Base-by-base conservation (phyloP, 2,797 vertebrate species). In the Muscicapa comitata region DNA sequence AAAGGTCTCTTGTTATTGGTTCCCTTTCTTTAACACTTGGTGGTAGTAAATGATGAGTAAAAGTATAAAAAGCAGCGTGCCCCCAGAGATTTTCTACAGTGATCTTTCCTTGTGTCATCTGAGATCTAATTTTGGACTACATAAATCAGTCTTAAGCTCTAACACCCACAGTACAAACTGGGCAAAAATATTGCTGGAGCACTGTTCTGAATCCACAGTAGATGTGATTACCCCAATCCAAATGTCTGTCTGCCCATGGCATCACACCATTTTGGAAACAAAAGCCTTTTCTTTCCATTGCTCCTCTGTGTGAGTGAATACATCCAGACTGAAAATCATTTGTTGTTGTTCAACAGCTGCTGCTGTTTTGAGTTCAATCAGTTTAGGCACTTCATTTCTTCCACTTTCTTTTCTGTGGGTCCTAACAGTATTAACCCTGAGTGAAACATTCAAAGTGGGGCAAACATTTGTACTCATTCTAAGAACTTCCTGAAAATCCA, bases 101-200 rank as follows among this genome's bases (percentile, higher is more conserved):
- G 7, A 35, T 78, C n/a, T 73, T 74, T 74, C 28, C 9, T 35
- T 37, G 3, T 47, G 18, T 63, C 26, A 38, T 42, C 19, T 9
- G 11, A 70, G 25, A 28, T 54, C 31, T 77, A 58, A 42, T 43
- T 74, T 74, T 71, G 23, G 15, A 33, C 28, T 8, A 23, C 10
- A 38, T 17, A 70, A 62, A 55, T 48, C 21, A 65, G 0, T 7
- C 33, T 42, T 11, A 38, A 3, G 9, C 19, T 68, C 62, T 50
- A 68, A 50, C 10, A 50, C 13, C 10, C 1, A 2, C 18, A 24
- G 28, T 35, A 68, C n/a, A 11, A 84, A 40, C 5, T 13, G 17
- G 33, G 7, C 7, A 61, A 75, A 63, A 8, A 8, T 18, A 31
- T 11, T 1, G 0, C 13, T 2, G 2, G 35, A 81, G 42, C 5